phyloP scores from a whole-genome alignment of 2,888 invertebrate species.

The Tinea semifulvella region DNA sequence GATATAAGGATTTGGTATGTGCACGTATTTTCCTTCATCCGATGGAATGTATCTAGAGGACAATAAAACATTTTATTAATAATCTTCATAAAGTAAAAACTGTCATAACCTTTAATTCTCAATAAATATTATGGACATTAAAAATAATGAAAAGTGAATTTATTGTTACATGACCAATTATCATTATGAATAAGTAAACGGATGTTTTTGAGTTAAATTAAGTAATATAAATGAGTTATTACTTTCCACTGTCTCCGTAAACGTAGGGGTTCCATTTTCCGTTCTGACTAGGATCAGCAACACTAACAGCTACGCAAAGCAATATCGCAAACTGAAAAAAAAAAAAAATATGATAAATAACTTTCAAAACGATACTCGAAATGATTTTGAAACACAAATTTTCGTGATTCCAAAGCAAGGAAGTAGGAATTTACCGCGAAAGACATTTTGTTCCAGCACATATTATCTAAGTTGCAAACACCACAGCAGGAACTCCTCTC shows the following conservation, averaged over 20 bases:
- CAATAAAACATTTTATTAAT: constrained; percentile 7
- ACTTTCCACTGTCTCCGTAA: constrained; percentile 52
- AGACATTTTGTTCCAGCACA: constrained; percentile 44
- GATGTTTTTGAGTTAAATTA: constrained; percentile 1
- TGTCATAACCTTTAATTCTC: not conserved
- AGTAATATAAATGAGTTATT: constrained; percentile 24
- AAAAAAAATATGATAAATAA: not conserved
- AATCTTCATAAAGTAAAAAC: not conserved
- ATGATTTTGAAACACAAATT: not conserved
- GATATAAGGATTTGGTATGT: constrained; percentile 60
- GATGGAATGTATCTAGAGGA: constrained; percentile 49
- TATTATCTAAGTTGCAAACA: constrained; percentile 18
- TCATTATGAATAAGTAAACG: constrained; percentile 8
- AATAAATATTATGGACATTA: not conserved
- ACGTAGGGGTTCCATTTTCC: constrained; percentile 51
- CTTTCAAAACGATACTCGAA: not conserved
- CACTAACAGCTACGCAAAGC: constrained; percentile 38
- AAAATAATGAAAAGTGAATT: constrained; percentile 1
- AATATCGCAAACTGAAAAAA: constrained; percentile 39
- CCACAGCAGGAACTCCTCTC: not conserved
- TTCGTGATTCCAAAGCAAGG: not conserved
- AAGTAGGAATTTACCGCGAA: constrained; percentile 32
- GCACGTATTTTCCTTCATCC: constrained; percentile 61
- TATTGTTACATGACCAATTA: constrained; percentile 6
- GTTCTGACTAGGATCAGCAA: constrained; percentile 36